Evolutionary conservation across 2,113 vertebrate species (phyloP).

Genomic region (Engystomops pustulosus): DNA sequence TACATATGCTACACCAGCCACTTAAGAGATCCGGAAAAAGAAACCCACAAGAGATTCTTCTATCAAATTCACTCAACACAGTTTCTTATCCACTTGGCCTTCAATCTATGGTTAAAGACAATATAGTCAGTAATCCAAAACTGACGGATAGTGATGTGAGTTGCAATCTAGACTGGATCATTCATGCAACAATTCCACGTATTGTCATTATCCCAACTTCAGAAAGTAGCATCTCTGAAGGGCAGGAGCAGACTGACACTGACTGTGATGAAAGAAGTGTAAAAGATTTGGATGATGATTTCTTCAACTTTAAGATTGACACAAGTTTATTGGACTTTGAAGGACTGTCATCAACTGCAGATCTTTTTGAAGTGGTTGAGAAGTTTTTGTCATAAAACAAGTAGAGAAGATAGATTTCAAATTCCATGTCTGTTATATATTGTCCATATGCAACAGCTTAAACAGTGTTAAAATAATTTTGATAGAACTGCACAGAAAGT

Average conservation of each 20-base stretch:
- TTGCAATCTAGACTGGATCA: slow-evolving; percentile 54
- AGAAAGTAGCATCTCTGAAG: slow-evolving; percentile 63
- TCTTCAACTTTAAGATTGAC: slow-evolving; percentile 64
- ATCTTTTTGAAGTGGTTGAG: slow-evolving; percentile 69
- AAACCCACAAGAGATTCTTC: slow-evolving; percentile 40
- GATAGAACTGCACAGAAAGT: not conserved
- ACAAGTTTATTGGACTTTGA: slow-evolving; percentile 67
- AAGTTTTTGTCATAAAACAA: slow-evolving; percentile 67
- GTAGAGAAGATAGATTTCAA: slow-evolving; percentile 54
- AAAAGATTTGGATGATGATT: slow-evolving; percentile 56
- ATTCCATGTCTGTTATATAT: too few species aligned
- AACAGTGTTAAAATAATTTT: slow-evolving; percentile 40
- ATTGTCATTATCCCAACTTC: slow-evolving; percentile 72
- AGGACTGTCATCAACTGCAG: slow-evolving; percentile 65
- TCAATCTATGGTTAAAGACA: slow-evolving; percentile 57
- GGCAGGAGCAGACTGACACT: slow-evolving; percentile 53
- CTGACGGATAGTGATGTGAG: slow-evolving; percentile 49
- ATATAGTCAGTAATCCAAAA: slow-evolving; percentile 24
- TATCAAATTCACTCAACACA: slow-evolving; percentile 64
- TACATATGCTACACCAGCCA: slow-evolving; percentile 61
- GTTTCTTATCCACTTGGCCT: slow-evolving; percentile 66
- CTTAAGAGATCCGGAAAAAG: slow-evolving; percentile 6
- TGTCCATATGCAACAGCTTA: slow-evolving; percentile 15
- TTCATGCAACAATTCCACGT: slow-evolving; percentile 63
- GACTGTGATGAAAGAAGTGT: slow-evolving; percentile 20